These are phyloP conservation scores for Electrophaes corylata DNA, from an alignment of 2,888 invertebrate genomes.

Conservation along the genomic window DNA sequence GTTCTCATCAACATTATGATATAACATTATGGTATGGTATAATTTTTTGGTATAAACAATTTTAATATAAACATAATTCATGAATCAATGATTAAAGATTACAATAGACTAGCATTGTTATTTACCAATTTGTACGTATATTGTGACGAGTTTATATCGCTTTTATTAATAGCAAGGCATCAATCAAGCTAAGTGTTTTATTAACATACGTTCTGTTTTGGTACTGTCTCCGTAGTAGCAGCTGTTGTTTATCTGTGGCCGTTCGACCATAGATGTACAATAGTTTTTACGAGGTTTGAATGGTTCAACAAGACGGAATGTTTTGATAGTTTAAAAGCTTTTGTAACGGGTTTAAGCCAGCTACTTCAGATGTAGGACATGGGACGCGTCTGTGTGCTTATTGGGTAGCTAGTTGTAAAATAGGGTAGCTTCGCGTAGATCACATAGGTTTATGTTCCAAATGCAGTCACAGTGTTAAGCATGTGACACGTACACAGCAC, in stretches of 20 bases:
- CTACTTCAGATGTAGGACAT: slow-evolving; percentile 54
- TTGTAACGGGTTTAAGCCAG: slow-evolving; percentile 31
- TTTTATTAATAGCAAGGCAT: background rate
- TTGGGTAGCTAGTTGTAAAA: slow-evolving; percentile 55
- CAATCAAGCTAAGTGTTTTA: background rate
- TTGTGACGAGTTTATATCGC: background rate
- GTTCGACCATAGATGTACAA: background rate
- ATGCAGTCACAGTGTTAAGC: slow-evolving; percentile 73
- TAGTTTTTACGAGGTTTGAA: background rate
- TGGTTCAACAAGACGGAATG: background rate
- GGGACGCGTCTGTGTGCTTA: slow-evolving; percentile 66
- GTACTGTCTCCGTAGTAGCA: background rate
- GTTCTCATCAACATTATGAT: background rate
- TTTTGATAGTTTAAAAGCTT: slow-evolving; percentile 31
- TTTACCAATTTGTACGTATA: background rate
- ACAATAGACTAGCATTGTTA: background rate
- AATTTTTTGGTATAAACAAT: too few relatives aligned
- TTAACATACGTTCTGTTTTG: background rate
- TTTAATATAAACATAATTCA: background rate
- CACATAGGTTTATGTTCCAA: slow-evolving; percentile 60
- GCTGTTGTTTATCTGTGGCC: background rate
- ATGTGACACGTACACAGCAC: slow-evolving; percentile 52
- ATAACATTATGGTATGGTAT: too few relatives aligned
- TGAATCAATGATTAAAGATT: background rate
- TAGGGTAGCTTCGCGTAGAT: slow-evolving; percentile 69